Percentiles rank a stretch among this genome's conserved stretches.
Evolutionary conservation across 92 coral and sea anemone species (phyloP).

Genomic region (Pocillopora grandis): DNA sequence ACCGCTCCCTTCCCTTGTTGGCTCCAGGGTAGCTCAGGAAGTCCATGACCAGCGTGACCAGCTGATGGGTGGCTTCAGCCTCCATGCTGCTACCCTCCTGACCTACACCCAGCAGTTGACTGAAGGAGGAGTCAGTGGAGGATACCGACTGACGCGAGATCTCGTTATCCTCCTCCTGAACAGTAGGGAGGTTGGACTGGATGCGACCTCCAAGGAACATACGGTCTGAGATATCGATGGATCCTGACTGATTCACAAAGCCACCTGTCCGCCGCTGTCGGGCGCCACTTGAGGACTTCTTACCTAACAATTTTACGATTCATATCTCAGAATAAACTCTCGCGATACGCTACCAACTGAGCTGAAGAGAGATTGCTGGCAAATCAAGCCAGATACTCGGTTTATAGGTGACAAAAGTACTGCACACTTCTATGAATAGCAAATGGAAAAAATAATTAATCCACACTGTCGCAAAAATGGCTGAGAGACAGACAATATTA

Average conservation of each 20-base stretch:
- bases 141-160: conserved; percentile 50
- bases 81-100: conserved; percentile 70
- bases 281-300: conserved; percentile 42
- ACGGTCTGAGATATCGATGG: conserved; percentile 79
- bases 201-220: conserved; percentile 96
- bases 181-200: conserved; percentile 86
- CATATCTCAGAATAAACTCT: no score
- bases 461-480: no score
- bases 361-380: no score
- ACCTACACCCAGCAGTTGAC: conserved; percentile 28
- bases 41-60: conserved; percentile 93
- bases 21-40: conserved; percentile 93
- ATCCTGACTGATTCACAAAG: conserved; percentile 49
- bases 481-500: no score
- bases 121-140: conserved; percentile 51
- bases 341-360: no score
- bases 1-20: conserved; percentile 58
- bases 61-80: conserved; percentile 94
- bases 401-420: not conserved
- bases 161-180: conserved; percentile 91
- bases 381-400: no score
- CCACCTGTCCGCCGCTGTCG: conserved; percentile 87
- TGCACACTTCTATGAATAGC: not conserved
- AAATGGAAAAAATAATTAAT: no score
- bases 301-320: conserved; percentile 21